These are phyloP conservation scores for silkworm (Bombyx mori) DNA, from an alignment of 1,140 invertebrate genomes.

Conservation along the genomic window DNA sequence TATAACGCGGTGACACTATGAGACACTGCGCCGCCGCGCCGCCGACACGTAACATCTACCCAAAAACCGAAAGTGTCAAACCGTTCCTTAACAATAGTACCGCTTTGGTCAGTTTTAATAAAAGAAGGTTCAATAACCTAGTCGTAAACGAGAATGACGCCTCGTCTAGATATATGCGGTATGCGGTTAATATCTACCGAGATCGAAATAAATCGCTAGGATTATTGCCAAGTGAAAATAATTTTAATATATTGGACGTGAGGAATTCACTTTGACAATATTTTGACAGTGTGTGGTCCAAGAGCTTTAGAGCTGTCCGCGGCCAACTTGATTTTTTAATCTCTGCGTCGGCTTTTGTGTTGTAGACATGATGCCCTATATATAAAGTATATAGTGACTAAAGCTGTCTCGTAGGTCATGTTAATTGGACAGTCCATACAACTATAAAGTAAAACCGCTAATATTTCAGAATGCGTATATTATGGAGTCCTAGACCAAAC, in stretches of 20 bases:
- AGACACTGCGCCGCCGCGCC: conserved; percentile 32
- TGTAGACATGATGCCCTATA: no score
- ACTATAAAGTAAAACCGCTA: no score
- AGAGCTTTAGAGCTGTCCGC: conserved; percentile 45
- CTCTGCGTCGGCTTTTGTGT: no score
- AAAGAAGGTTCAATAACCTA: conserved; percentile 62
- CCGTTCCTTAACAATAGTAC: conserved; percentile 10
- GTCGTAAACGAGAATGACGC: conserved; percentile 36
- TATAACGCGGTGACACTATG: conserved; percentile 34
- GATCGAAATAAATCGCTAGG: conserved; percentile 68
- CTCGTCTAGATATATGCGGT: conserved; percentile 56
- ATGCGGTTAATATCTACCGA: conserved; percentile 60
- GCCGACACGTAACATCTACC: conserved; percentile 1
- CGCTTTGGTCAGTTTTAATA: conserved; percentile 34
- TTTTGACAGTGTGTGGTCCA: conserved; percentile 61
- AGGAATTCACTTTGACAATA: conserved; percentile 69
- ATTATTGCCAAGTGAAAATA: conserved; percentile 68
- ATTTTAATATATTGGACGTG: conserved; percentile 65
- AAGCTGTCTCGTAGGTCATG: no score
- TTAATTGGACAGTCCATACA: no score
- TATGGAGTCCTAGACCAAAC: neutral
- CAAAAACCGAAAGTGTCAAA: conserved; percentile 33
- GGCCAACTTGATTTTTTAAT: neutral
- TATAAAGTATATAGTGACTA: no score
- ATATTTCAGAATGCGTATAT: no score